These are phyloP conservation scores for Erythrocercus mccallii DNA, from an alignment of 2,113 vertebrate genomes.

Conservation along the genomic window DNA sequence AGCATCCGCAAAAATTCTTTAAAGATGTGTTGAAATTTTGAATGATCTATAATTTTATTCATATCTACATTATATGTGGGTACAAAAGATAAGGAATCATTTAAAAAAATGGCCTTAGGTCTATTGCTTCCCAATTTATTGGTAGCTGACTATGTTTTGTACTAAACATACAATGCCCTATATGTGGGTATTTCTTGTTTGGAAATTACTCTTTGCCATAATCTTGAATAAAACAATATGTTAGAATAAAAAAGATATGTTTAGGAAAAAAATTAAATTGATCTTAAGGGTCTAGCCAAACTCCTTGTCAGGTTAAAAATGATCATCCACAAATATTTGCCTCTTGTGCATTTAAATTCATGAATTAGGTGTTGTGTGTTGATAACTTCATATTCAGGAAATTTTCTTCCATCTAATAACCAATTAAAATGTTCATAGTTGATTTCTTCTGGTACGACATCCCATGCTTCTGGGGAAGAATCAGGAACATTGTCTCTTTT, in stretches of 20 bases:
- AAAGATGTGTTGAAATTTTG: not conserved
- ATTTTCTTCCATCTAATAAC: not conserved
- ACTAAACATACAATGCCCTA: not conserved
- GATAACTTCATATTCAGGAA: not conserved
- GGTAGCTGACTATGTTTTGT: not conserved
- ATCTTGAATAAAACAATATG: not conserved
- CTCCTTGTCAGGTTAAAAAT: not conserved
- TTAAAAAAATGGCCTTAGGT: fast-evolving
- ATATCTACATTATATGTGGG: not conserved
- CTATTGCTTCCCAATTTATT: not conserved
- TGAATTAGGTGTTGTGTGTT: not conserved
- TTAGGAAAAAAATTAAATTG: not conserved
- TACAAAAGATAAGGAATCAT: not conserved
- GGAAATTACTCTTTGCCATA: not conserved
- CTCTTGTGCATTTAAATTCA: not conserved
- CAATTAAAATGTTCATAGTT: not conserved
- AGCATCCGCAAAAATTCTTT: not conserved
- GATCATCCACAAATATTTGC: not conserved
- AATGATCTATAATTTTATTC: not conserved
- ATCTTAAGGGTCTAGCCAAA: not conserved
- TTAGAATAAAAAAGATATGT: not conserved
- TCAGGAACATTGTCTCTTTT: not conserved
- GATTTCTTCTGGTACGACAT: not conserved
- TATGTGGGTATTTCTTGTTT: not conserved
- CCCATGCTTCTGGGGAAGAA: not conserved